A percentile compares a stretch with the other conserved stretches of the same genome.
These are phyloP conservation scores for Cisticola juncidis DNA, from an alignment of 2,113 vertebrate species.

Conservation along the genomic window DNA sequence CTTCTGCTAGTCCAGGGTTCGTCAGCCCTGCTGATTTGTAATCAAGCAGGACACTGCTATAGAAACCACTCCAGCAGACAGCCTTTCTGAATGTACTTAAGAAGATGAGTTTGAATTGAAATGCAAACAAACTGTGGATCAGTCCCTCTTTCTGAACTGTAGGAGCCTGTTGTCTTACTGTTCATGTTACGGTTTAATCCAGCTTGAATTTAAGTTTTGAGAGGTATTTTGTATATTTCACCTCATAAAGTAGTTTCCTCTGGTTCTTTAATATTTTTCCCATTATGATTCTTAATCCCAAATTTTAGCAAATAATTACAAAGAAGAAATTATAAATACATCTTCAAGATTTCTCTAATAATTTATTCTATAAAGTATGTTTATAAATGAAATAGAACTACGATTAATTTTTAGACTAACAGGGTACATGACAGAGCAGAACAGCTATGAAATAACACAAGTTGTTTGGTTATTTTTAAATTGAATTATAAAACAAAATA, in stretches of 20 bases:
- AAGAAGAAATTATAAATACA: not conserved
- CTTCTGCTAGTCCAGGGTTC: slow-evolving; percentile 21
- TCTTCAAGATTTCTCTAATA: not conserved
- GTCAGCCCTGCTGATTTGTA: slow-evolving; percentile 37
- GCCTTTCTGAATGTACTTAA: not conserved
- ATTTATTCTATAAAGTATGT: not conserved
- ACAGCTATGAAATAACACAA: not conserved
- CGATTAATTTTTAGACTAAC: not conserved
- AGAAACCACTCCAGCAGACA: slow-evolving; percentile 25
- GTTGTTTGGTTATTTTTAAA: not conserved
- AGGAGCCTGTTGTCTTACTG: not conserved
- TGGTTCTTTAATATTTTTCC: not conserved
- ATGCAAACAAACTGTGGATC: slow-evolving; percentile 36
- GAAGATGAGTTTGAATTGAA: slow-evolving; percentile 46
- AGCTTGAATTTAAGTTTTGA: not conserved
- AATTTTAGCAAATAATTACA: not conserved
- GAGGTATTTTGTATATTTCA: not conserved
- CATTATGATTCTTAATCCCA: not conserved
- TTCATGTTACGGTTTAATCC: not conserved
- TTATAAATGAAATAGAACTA: not conserved
- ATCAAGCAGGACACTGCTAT: slow-evolving; percentile 56
- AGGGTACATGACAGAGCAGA: not conserved
- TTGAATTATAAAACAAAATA: not conserved
- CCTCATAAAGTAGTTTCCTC: not conserved
- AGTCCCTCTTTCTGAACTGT: not conserved